phyloP scores from a whole-genome alignment of 2,797 vertebrate genomes.

The Siniperca undulata region DNA sequence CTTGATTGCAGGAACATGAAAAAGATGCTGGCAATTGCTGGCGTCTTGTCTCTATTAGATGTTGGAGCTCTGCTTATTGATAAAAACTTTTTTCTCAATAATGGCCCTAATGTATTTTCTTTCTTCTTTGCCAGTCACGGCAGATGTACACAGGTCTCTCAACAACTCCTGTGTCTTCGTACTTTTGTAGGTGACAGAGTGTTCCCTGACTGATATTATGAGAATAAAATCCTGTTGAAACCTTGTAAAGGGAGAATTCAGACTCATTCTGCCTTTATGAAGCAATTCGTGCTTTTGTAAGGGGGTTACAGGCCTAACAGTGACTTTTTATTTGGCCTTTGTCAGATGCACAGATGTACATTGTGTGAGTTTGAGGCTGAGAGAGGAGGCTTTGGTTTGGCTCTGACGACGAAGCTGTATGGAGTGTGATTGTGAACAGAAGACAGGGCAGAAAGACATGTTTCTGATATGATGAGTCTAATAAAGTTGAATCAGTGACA shows the following conservation, averaged over 20 bases:
- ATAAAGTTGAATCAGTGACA: constrained; percentile 44
- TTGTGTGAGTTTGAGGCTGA: constrained; percentile 13
- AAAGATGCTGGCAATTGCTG: constrained; percentile 61
- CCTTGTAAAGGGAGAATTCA: constrained; percentile 13
- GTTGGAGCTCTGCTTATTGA: constrained; percentile 61
- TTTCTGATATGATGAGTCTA: constrained; percentile 38
- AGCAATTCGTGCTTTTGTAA: constrained; percentile 20
- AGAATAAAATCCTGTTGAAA: constrained; percentile 24
- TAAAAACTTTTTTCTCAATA: constrained; percentile 62
- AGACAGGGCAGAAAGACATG: constrained; percentile 8
- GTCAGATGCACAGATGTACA: background rate
- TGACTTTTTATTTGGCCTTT: constrained; percentile 9
- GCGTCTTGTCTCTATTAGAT: constrained; percentile 67
- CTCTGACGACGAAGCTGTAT: constrained; percentile 25
- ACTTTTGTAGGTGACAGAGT: background rate
- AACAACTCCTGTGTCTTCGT: constrained; percentile 16
- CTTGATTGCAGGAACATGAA: constrained; percentile 71
- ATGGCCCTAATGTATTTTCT: constrained; percentile 60
- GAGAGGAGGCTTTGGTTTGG: constrained; percentile 19
- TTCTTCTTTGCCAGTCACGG: constrained; percentile 44
- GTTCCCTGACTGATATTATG: constrained; percentile 26
- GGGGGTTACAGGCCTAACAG: constrained; percentile 1
- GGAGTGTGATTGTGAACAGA: constrained; percentile 32
- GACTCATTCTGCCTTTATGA: constrained; percentile 3
- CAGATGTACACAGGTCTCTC: constrained; percentile 45